Conservation (phyloP, 2,797 vertebrate genomes). For the Alauda arvensis region DNA sequence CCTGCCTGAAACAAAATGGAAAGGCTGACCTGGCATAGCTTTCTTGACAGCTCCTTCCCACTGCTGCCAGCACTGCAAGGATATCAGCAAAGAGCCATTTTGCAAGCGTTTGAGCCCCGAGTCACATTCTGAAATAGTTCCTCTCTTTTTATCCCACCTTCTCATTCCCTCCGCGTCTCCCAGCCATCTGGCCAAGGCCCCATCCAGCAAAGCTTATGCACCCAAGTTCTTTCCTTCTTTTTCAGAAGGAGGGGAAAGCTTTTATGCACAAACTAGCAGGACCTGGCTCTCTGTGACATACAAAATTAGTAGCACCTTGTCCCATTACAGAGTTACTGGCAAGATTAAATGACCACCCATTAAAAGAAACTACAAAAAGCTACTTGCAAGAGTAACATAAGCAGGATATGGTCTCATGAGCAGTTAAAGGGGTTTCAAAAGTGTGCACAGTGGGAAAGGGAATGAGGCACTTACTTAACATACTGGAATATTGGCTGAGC, state of each 20-base stretch:
- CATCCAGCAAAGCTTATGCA: neutral
- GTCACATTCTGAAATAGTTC: slow-evolving; percentile 33
- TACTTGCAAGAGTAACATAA: neutral
- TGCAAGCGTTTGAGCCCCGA: neutral
- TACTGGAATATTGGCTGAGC: neutral
- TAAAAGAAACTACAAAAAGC: neutral
- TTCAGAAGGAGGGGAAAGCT: neutral
- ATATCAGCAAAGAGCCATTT: slow-evolving; percentile 57
- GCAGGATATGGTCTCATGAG: neutral
- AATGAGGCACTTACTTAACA: neutral
- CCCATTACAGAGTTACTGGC: neutral
- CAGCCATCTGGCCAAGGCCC: slow-evolving; percentile 30
- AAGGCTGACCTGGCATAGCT: slow-evolving; percentile 61
- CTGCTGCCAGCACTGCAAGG: slow-evolving; percentile 46
- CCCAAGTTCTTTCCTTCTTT: neutral
- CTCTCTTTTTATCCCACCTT: slow-evolving; percentile 43
- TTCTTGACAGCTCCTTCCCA: slow-evolving; percentile 62
- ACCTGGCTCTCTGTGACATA: neutral
- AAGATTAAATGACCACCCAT: neutral
- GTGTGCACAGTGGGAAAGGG: neutral
- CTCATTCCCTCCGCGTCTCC: neutral
- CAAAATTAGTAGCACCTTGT: neutral
- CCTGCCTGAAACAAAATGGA: slow-evolving; percentile 59
- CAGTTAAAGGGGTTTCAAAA: neutral
- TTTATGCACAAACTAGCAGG: neutral